Evolutionary conservation across 2,113 vertebrate species (phyloP).

Genomic region (Ochotona curzoniae): DNA sequence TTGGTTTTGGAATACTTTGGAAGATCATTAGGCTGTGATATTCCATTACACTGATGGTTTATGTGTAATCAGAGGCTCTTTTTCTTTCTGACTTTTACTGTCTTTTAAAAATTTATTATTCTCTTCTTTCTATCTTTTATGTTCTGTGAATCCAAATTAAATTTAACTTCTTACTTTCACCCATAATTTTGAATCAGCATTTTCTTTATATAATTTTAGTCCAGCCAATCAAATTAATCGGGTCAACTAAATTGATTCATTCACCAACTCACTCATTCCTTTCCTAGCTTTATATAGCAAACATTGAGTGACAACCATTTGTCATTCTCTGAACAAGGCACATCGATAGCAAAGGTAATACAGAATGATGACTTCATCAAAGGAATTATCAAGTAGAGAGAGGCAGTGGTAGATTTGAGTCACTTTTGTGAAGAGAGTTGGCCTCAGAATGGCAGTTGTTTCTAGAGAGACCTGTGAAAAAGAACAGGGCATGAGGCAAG

Average conservation of each 20-base stretch:
- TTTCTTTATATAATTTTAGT: slow-evolving; percentile 49
- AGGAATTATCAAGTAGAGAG: neutral
- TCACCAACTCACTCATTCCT: neutral
- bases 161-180: slow-evolving; percentile 43
- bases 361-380: neutral
- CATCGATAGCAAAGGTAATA: neutral
- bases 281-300: neutral
- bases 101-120: slow-evolving; percentile 52
- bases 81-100: neutral
- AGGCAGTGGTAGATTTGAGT: neutral
- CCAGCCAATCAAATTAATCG: neutral
- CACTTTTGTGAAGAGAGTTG: neutral
- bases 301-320: neutral
- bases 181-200: slow-evolving; percentile 56
- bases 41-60: slow-evolving; percentile 32
- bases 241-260: neutral
- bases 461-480: neutral
- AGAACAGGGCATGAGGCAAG: too few species aligned
- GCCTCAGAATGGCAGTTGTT: neutral
- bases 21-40: slow-evolving; percentile 66
- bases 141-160: slow-evolving; percentile 55
- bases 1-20: slow-evolving; percentile 47
- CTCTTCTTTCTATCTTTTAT: neutral
- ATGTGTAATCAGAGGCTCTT: neutral
- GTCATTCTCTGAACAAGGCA: neutral